Evolutionary conservation across 1,140 invertebrate genomes (phyloP).

Genomic region (Bombus affinis): DNA sequence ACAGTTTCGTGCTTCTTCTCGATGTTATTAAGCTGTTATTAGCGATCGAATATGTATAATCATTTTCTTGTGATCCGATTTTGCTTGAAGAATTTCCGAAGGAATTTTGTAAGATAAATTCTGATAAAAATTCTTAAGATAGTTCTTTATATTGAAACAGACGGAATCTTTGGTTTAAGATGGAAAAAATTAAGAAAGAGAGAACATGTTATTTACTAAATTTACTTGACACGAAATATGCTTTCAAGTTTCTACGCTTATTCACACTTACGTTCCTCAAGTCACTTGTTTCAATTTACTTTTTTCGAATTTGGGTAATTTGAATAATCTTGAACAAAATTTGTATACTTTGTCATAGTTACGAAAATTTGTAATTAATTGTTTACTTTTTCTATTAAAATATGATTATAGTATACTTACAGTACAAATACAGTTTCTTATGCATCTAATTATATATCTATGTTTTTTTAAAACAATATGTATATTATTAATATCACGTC

Average conservation of each 20-base stretch:
- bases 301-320: too few species aligned
- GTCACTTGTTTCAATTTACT: not conserved
- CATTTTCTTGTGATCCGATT: not conserved
- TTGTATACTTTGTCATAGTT: not conserved
- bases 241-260: not conserved
- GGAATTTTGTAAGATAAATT: not conserved
- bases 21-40: constrained; percentile 4
- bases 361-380: too few species aligned
- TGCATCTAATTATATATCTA: too few species aligned
- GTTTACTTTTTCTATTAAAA: too few species aligned
- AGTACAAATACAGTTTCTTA: too few species aligned
- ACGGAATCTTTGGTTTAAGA: not conserved
- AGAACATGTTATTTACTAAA: not conserved
- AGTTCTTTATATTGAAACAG: not conserved
- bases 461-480: too few species aligned
- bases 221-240: not conserved
- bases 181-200: not conserved
- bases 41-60: not conserved
- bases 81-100: not conserved
- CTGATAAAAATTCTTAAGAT: not conserved
- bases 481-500: too few species aligned
- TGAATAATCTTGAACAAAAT: not conserved
- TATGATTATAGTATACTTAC: too few species aligned
- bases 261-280: not conserved
- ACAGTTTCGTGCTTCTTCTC: not conserved